These are phyloP conservation scores for Turritopsis dohrnii DNA, from an alignment of 30 jellyfish, hydroid and myxozoan species.

Conservation along the genomic window DNA sequence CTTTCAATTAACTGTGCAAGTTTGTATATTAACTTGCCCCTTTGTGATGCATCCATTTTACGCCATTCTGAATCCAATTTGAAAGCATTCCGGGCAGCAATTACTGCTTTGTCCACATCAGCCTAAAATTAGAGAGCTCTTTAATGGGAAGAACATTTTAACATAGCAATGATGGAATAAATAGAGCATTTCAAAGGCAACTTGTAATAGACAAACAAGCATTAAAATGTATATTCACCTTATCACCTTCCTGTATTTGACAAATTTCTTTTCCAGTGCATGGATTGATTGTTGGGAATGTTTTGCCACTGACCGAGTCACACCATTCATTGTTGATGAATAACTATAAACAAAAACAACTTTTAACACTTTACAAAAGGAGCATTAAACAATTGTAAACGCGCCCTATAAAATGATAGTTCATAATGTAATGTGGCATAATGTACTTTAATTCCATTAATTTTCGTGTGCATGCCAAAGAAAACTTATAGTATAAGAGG, in stretches of 20 bases:
- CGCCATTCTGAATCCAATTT: conserved; percentile 76
- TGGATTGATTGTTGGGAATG: conserved; percentile 69
- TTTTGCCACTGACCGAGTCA: conserved; percentile 71
- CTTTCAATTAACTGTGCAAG: conserved; percentile 76
- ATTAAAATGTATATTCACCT: conserved; percentile 44
- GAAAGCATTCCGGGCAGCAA: conserved; percentile 74
- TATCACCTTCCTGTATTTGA: conserved; percentile 70
- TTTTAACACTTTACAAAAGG: too few species aligned
- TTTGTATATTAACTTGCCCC: conserved; percentile 53
- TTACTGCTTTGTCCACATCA: conserved; percentile 80
- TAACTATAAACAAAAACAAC: conserved; percentile 13
- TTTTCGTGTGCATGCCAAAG: too few species aligned
- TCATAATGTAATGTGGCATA: too few species aligned
- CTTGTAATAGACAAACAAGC: too few species aligned
- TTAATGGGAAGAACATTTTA: too few species aligned
- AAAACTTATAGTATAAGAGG: too few species aligned
- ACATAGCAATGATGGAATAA: too few species aligned
- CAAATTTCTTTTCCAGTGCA: conserved; percentile 69
- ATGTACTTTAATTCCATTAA: too few species aligned
- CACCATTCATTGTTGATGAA: conserved; percentile 69
- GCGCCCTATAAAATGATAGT: too few species aligned
- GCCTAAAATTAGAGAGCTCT: conserved; percentile 48
- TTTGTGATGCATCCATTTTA: conserved; percentile 65
- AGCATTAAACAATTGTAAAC: too few species aligned
- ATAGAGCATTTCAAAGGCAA: too few species aligned